Evolutionary conservation across 2,797 vertebrate genomes (phyloP).

Genomic region (Pteropus rufus): DNA sequence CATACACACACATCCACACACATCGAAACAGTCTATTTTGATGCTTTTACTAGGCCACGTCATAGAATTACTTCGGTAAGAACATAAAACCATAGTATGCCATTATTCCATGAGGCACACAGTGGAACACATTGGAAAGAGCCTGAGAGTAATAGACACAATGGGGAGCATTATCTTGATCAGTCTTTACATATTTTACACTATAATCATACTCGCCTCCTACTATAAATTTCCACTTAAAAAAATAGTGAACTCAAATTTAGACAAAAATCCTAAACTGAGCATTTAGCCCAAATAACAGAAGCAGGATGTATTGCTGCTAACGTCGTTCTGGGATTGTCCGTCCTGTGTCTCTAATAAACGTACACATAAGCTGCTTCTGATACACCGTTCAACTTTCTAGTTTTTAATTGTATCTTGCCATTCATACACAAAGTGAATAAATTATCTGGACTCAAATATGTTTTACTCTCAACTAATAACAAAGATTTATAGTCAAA

Average conservation of each 20-base stretch:
- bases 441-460: background rate
- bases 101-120: background rate
- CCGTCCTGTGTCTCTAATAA: background rate
- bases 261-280: background rate
- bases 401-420: background rate
- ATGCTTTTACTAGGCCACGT: background rate
- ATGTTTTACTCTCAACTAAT: background rate
- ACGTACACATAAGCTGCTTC: background rate
- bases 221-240: background rate
- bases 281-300: background rate
- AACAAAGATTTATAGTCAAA: background rate
- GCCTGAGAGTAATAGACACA: background rate
- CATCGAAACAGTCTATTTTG: background rate
- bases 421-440: background rate
- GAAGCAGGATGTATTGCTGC: background rate
- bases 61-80: fast-evolving
- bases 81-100: background rate
- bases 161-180: background rate
- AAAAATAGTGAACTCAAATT: background rate
- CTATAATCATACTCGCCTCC: background rate
- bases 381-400: background rate
- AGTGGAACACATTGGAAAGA: background rate
- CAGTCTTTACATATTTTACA: background rate
- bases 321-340: background rate
- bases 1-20: background rate